Evolutionary conservation across 92 coral and sea anemone genomes (phyloP).

Genomic region (Epizoanthus stellaris): DNA sequence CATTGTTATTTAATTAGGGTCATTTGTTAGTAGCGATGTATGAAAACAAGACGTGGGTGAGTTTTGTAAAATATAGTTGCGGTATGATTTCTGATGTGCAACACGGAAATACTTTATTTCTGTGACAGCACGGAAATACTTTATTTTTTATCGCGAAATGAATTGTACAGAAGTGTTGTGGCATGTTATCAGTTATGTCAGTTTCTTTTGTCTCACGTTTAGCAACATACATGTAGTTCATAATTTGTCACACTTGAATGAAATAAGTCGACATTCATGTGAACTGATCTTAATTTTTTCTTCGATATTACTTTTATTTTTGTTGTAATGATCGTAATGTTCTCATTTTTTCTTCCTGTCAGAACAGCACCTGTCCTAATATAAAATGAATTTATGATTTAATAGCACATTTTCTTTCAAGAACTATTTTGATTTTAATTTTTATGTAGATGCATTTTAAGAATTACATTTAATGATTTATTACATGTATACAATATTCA

Average conservation of each 20-base stretch:
- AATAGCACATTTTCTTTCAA: background rate
- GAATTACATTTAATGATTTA: too few species aligned
- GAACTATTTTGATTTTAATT: constrained; percentile 8
- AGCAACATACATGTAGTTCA: background rate
- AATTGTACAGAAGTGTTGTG: background rate
- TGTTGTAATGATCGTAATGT: background rate
- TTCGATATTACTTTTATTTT: background rate
- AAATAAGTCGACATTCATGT: background rate
- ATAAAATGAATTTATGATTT: background rate
- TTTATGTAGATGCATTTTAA: background rate
- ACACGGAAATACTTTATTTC: too few species aligned
- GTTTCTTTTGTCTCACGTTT: constrained; percentile 6
- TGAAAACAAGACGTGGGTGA: background rate
- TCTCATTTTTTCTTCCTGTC: background rate
- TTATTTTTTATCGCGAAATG: background rate
- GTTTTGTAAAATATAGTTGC: background rate
- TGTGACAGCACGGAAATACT: background rate
- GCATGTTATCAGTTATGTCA: background rate
- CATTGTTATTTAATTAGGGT: background rate
- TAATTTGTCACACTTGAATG: constrained; percentile 30
- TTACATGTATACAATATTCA: background rate
- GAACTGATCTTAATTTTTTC: background rate
- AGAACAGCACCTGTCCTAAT: background rate
- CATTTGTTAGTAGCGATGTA: background rate
- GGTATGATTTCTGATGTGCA: constrained; percentile 9